phyloP scores from a whole-genome alignment of 2,797 vertebrate species.

The Masticophis lateralis region DNA sequence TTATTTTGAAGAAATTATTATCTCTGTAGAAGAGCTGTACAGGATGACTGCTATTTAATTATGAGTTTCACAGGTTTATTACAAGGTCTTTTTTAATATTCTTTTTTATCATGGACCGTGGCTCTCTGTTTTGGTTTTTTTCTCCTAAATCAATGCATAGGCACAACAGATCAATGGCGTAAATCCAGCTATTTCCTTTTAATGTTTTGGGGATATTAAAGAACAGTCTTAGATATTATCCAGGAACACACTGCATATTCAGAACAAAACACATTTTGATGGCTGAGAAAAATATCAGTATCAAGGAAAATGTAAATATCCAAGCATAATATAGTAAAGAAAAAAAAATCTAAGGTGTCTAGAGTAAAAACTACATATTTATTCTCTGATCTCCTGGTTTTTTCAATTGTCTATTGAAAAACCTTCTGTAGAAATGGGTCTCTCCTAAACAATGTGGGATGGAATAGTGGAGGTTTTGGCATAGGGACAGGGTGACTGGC shows the following conservation, averaged over 20 bases:
- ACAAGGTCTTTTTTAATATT: background rate
- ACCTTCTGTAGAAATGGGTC: background rate
- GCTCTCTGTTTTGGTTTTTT: background rate
- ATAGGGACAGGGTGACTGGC: background rate
- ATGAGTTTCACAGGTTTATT: background rate
- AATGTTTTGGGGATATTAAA: background rate
- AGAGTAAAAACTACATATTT: background rate
- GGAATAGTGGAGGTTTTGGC: background rate
- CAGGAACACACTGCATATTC: background rate
- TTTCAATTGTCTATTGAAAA: background rate
- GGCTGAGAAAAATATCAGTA: background rate
- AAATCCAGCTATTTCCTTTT: background rate
- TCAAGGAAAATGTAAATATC: background rate
- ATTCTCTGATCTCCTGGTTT: background rate
- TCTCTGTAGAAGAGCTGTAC: background rate
- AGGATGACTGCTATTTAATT: background rate
- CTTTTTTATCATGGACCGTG: background rate
- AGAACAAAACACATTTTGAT: constrained; percentile 2
- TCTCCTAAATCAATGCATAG: background rate
- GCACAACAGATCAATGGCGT: background rate
- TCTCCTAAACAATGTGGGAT: background rate
- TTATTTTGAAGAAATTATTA: background rate
- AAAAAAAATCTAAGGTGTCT: background rate
- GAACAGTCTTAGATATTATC: background rate
- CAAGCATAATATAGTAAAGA: background rate